A percentile compares a stretch with the other conserved stretches of the same genome.
Conservation (phyloP, 2,888 invertebrate genomes). For the Leuctra nigra region DNA sequence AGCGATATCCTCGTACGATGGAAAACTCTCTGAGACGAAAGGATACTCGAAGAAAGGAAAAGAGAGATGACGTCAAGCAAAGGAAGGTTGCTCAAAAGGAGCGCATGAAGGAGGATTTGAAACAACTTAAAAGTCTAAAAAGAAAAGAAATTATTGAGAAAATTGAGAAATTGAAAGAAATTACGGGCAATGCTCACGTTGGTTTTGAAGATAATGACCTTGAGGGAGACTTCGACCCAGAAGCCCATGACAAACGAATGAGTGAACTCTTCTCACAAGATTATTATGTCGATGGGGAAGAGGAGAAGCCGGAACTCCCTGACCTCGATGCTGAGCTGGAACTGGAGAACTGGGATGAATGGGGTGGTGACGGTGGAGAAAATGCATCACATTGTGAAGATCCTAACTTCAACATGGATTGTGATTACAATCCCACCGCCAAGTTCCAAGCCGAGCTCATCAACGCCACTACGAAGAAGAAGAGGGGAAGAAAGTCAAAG, state of each 20-base stretch:
- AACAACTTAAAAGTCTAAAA: constrained; percentile 77
- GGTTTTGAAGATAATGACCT: constrained; percentile 63
- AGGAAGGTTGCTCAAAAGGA: constrained; percentile 73
- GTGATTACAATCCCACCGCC: constrained; percentile 62
- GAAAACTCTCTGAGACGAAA: constrained; percentile 72
- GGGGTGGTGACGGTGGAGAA: constrained; percentile 40
- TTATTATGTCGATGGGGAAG: constrained; percentile 69
- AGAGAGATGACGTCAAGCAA: constrained; percentile 65
- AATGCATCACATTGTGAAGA: constrained; percentile 64
- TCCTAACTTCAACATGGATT: constrained; percentile 85
- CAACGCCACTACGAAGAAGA: constrained; percentile 39
- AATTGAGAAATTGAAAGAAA: constrained; percentile 75
- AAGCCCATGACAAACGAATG: constrained; percentile 82
- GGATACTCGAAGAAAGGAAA: constrained; percentile 69
- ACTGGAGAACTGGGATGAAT: constrained; percentile 64
- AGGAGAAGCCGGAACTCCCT: constrained; percentile 79
- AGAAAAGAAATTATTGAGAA: constrained; percentile 85
- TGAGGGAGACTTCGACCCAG: constrained; percentile 88
- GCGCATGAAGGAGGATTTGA: constrained; percentile 80
- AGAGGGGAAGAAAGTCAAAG: constrained; percentile 59
- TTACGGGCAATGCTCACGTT: constrained; percentile 66
- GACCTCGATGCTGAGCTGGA: constrained; percentile 68
- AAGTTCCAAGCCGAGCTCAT: constrained; percentile 52
- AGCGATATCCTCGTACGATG: constrained; percentile 87
- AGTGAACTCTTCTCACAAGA: constrained; percentile 76